These are phyloP conservation scores for Acrocephalus kingi DNA, from an alignment of 2,113 vertebrate genomes.

Conservation along the genomic window DNA sequence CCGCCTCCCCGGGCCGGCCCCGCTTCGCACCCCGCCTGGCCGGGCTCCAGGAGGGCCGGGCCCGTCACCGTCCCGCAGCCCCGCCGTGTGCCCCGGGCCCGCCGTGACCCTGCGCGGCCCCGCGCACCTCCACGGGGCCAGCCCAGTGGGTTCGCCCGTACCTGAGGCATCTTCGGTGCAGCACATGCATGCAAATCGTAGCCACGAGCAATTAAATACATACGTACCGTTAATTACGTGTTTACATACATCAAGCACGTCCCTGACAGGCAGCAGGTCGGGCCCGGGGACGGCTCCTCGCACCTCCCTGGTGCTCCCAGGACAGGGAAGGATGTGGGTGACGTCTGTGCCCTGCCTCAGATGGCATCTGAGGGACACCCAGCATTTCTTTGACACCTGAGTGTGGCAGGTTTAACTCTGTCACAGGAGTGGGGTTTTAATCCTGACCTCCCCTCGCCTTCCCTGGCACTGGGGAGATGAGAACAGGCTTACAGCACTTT, in stretches of 20 bases:
- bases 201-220: slow-evolving; percentile 47
- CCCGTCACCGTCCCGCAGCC: not conserved
- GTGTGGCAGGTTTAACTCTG: rapidly evolving
- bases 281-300: not conserved
- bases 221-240: slow-evolving; percentile 45
- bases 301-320: not conserved
- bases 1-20: not conserved
- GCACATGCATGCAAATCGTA: slow-evolving; percentile 54
- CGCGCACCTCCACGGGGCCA: rapidly evolving
- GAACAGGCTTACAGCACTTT: not conserved
- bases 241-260: slow-evolving; percentile 27
- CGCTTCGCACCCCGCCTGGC: not conserved
- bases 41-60: not conserved
- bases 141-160: not conserved
- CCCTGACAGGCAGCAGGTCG: not conserved
- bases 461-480: not conserved
- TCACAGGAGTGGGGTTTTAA: not conserved
- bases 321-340: rapidly evolving
- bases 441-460: not conserved
- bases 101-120: not conserved
- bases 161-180: not conserved
- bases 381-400: rapidly evolving
- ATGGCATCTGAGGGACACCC: not conserved
- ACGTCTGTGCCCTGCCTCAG: too few relatives aligned
- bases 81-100: too few relatives aligned